Evolutionary conservation across 2,797 vertebrate genomes (phyloP), one percentile per base, ranked within the genome.

Genomic region (Eulemur coronatus): DNA sequence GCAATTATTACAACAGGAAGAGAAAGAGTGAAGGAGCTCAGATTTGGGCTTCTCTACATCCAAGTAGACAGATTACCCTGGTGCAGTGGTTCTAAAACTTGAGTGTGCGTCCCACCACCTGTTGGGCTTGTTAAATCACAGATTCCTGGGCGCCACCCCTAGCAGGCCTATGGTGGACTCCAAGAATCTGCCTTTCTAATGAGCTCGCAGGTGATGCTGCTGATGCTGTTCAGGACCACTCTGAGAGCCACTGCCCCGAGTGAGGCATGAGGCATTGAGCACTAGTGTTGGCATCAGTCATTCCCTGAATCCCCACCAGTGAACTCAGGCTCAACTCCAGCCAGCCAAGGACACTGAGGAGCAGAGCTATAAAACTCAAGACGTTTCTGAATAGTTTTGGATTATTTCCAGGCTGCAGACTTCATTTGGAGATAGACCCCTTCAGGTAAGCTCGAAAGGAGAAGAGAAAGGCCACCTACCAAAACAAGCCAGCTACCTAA

Each of bases 381-480:
- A 57, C 33, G 43, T 84, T 91, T 80, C 38, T 91, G 50, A 93
- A 84, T 41, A 57, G 46, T 86, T 95, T 93, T 59, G 22, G 38
- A 86, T 87, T 59, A 63, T 93, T 92, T 89, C 73, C 82, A 94
- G 63, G 50, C 46, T 63, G 38, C 46, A 90, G 84, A 48, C 72
- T 95, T 87, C 76, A 50, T 87, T 63, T 91, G 43, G 61, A 67
- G 75, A 65, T 5, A 84, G 46, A 67, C 13, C 7, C 43, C 73
- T 81, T 73, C 14, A 89, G 79, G 80, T 30, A 72, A 80, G 30
- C 89, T 48, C 82, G 43, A 76, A 75, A 79, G 72, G 50, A 91
- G 65, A 85, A 76, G 22, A 92, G 28, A 48, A 69, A 92, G 81
- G 13, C 50, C 61, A 75, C 67, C 73, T 72, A 89, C 28, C 38